Base-by-base conservation (phyloP, 2,797 vertebrate species). In the Centroberyx gerrardi region DNA sequence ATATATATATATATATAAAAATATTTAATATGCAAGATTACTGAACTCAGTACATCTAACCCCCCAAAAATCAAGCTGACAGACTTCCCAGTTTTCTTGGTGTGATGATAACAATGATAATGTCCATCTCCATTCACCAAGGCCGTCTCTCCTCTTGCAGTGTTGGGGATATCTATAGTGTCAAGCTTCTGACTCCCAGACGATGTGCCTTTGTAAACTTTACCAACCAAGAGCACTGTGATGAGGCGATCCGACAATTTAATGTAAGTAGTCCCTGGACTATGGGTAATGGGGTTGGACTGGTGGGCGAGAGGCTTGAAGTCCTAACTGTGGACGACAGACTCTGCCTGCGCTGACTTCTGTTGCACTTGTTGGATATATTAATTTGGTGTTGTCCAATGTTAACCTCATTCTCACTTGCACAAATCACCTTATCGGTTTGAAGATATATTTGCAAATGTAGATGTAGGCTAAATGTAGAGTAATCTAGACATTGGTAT, bases 121-220 rank as follows among this genome's bases (percentile, higher is more conserved):
- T 42, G 40, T 42, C 31, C 31, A 10, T 18, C 3, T 6, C 17
- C 33, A 9, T 59, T 59, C 28, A 58, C 31, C 33, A 8, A 9
- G 9, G 33, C 42, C 8, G 1, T 0, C 0, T 60, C 55, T 67
- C 59, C 13, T 84, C 52, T 36, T 66, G 14, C 88, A 96, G 96
- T 68, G 93, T 67, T 0, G 96, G 96, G 0, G 33, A n/a, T 0
- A 85, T 97, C 49, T 76, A 93, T 68, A 96, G 92, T 40, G 76
- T 94, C 31, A 95, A 93, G 78, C 33, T 95, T 52, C 89, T 97
- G 36, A 59, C 54, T 5, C 1, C 1, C 40, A 94, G 70, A 85
- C 90, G 82, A 18, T 96, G 96, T 78, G 96, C 96, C 79, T 97
- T 97, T 49, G 73, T 97, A 6, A 97, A 97, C 92, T 97, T 87